A percentile compares a stretch with the other conserved stretches of the same genome.
Evolutionary conservation across 2,888 invertebrate species (phyloP).

Genomic region (Proisotoma minuta): DNA sequence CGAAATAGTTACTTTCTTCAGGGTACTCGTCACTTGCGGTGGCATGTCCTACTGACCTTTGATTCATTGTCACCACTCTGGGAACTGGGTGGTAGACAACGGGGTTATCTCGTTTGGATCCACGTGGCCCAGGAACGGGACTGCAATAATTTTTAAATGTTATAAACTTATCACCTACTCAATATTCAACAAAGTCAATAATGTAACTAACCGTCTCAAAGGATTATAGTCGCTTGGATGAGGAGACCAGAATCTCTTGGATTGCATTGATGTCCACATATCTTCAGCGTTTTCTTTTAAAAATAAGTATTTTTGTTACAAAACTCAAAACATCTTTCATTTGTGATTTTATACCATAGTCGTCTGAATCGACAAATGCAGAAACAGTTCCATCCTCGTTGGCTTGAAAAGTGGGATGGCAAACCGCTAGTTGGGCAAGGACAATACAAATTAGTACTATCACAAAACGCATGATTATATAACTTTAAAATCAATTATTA

Average conservation of each 20-base stretch:
- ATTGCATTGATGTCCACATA: slow-evolving; percentile 24
- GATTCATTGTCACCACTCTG: slow-evolving; percentile 23
- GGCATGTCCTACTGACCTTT: slow-evolving; percentile 3
- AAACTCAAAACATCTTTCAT: no score
- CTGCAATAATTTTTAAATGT: no score
- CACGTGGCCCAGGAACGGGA: slow-evolving; percentile 38
- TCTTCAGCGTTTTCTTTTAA: slow-evolving; percentile 15
- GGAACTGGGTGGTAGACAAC: slow-evolving; percentile 39
- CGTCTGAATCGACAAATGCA: slow-evolving; percentile 22
- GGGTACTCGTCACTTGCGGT: background rate
- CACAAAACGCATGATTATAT: no score
- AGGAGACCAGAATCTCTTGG: slow-evolving; percentile 42
- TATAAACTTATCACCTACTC: no score
- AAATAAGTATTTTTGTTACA: no score
- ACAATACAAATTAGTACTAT: no score
- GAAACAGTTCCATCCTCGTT: slow-evolving; percentile 20
- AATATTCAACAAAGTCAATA: no score
- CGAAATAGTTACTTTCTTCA: background rate
- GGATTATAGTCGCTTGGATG: slow-evolving; percentile 47
- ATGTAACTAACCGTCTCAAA: slow-evolving; percentile 31
- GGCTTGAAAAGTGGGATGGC: slow-evolving; percentile 13
- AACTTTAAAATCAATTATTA: no score
- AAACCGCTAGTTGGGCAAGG: no score
- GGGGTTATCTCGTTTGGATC: slow-evolving; percentile 34
- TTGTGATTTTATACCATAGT: slow-evolving; percentile 21